Conservation (phyloP, 2,888 invertebrate genomes). For the Parasteatoda lunata region DNA sequence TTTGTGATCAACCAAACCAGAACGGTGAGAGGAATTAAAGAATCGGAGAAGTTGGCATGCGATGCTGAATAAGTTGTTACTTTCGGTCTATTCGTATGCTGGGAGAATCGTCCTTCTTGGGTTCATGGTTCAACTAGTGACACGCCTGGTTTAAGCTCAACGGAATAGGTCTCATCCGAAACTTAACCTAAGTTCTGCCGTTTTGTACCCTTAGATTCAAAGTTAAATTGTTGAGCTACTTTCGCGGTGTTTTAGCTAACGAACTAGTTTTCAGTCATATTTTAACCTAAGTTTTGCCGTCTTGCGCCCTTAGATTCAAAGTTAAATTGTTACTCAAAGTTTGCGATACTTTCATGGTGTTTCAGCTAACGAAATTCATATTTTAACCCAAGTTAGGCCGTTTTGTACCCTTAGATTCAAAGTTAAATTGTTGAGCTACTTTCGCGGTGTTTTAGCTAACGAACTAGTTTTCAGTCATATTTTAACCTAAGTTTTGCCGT, state of each 20-base stretch:
- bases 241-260: too few species aligned
- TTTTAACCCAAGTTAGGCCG: not conserved
- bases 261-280: too few species aligned
- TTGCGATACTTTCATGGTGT: too few species aligned
- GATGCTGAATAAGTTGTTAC: not conserved
- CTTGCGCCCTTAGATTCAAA: constrained; percentile 3
- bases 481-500: not conserved
- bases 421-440: too few species aligned
- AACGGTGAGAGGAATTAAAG: constrained; percentile 3
- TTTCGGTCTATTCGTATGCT: constrained; percentile 15
- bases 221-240: too few species aligned
- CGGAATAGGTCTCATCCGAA: constrained; percentile 43
- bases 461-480: too few species aligned
- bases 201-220: constrained; percentile 11
- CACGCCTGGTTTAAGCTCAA: constrained; percentile 47
- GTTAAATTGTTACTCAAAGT: too few species aligned
- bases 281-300: not conserved
- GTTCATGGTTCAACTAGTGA: constrained; percentile 53
- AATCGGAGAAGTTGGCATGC: not conserved
- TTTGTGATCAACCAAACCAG: constrained; percentile 14
- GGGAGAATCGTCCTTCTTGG: not conserved
- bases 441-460: too few species aligned
- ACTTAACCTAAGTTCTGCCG: not conserved
- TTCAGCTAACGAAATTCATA: too few species aligned
- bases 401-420: constrained; percentile 8